These are phyloP conservation scores for Magallana ariakensis DNA, from an alignment of 1,140 invertebrate genomes.

Conservation along the genomic window DNA sequence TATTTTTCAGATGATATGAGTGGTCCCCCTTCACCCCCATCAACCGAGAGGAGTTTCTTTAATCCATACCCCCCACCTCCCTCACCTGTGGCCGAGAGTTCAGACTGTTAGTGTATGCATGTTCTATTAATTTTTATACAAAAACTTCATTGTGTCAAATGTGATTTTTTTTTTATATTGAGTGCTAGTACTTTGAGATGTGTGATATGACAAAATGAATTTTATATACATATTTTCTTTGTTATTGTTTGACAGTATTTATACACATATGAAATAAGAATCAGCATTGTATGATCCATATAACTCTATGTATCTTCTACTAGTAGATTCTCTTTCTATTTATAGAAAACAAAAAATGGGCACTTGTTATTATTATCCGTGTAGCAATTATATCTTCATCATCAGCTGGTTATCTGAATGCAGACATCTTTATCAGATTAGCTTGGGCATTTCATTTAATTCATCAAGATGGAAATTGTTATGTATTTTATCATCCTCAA, in stretches of 20 bases:
- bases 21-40: conserved; percentile 88
- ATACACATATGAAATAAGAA: not conserved
- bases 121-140: not conserved
- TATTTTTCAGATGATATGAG: conserved; percentile 85
- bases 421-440: not conserved
- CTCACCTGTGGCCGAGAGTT: conserved; percentile 81
- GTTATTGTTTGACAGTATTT: conserved; percentile 37
- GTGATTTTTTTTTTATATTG: conserved; percentile 1
- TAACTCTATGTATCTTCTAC: not conserved
- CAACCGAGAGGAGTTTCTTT: conserved; percentile 84
- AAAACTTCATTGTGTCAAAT: conserved; percentile 28
- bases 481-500: not conserved
- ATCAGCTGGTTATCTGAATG: not conserved
- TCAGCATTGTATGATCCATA: conserved; percentile 27
- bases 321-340: not conserved
- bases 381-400: conserved; percentile 6
- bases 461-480: not conserved
- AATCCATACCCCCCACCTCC: conserved; percentile 87
- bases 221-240: conserved; percentile 23
- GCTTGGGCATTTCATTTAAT: not conserved
- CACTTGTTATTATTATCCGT: conserved; percentile 28
- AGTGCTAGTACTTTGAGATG: conserved; percentile 11
- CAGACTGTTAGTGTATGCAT: conserved; percentile 72
- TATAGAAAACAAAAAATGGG: not conserved
- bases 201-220: conserved; percentile 29